A percentile compares a stretch with the other conserved stretches of the same genome.
Evolutionary conservation across 2,113 vertebrate genomes (phyloP).

Genomic region (Ictidomys tridecemlineatus): DNA sequence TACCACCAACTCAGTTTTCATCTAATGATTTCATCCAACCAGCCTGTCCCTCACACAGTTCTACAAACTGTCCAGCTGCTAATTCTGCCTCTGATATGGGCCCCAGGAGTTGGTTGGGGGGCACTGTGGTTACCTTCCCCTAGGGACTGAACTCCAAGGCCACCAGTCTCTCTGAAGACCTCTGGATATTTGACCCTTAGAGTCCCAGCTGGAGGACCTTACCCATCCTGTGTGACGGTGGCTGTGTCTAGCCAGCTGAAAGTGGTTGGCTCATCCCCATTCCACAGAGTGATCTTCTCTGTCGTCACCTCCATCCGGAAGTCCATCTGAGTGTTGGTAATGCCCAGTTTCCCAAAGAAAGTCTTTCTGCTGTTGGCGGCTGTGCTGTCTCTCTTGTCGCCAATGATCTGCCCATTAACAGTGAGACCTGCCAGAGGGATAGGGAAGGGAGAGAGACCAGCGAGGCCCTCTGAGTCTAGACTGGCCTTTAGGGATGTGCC

Average conservation of each 20-base stretch:
- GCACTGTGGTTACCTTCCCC: neutral
- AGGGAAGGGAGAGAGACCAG: neutral
- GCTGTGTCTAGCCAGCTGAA: slow-evolving; percentile 92
- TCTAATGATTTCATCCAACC: neutral
- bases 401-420: slow-evolving; percentile 95
- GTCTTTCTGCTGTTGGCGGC: slow-evolving; percentile 88
- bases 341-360: slow-evolving; percentile 95
- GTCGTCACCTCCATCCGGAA: slow-evolving; percentile 92
- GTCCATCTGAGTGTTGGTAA: slow-evolving; percentile 88
- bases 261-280: slow-evolving; percentile 81
- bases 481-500: neutral
- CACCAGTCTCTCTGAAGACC: neutral
- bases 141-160: neutral
- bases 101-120: neutral
- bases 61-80: neutral
- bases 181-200: neutral
- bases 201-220: slow-evolving; percentile 57
- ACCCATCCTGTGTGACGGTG: slow-evolving; percentile 89
- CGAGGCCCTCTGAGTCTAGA: neutral
- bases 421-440: slow-evolving; percentile 89
- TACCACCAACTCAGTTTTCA: no score
- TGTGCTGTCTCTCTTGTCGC: slow-evolving; percentile 89
- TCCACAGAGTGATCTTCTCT: slow-evolving; percentile 89
- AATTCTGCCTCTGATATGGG: neutral
- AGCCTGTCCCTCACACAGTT: neutral